These are phyloP conservation scores for Manis crassicaudata DNA, from an alignment of 2,797 vertebrate species.

Conservation along the genomic window DNA sequence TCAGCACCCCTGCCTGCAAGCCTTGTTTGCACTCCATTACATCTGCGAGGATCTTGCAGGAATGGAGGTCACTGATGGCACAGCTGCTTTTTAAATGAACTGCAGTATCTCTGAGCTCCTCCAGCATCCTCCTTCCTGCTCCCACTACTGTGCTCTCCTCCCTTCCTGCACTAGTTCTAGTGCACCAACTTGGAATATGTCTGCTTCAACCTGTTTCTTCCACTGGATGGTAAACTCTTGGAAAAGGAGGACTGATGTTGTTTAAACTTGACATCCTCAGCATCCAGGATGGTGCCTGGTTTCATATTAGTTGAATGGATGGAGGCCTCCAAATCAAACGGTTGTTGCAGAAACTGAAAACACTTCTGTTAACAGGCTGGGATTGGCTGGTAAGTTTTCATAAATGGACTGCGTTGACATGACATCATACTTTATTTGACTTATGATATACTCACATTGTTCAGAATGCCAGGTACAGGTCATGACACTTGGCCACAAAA, in stretches of 20 bases:
- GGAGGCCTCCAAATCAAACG: not conserved
- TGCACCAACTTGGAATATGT: not conserved
- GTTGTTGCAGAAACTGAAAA: not conserved
- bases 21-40: not conserved
- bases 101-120: not conserved
- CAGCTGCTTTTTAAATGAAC: not conserved
- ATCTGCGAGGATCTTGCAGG: not conserved
- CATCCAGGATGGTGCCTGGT: not conserved
- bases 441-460: not conserved
- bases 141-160: not conserved
- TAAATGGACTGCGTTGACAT: not conserved
- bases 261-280: slow-evolving; percentile 15
- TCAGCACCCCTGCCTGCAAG: not conserved
- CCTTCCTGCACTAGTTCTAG: not conserved
- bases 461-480: not conserved
- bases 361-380: not conserved
- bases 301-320: slow-evolving; percentile 27
- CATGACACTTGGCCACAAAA: not conserved
- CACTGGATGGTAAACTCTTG: not conserved
- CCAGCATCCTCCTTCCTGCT: not conserved
- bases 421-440: not conserved
- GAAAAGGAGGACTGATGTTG: not conserved
- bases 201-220: not conserved
- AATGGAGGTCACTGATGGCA: not conserved
- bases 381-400: not conserved